Evolutionary conservation across 1,140 invertebrate species (phyloP).

Genomic region (Bicyclus anynana): DNA sequence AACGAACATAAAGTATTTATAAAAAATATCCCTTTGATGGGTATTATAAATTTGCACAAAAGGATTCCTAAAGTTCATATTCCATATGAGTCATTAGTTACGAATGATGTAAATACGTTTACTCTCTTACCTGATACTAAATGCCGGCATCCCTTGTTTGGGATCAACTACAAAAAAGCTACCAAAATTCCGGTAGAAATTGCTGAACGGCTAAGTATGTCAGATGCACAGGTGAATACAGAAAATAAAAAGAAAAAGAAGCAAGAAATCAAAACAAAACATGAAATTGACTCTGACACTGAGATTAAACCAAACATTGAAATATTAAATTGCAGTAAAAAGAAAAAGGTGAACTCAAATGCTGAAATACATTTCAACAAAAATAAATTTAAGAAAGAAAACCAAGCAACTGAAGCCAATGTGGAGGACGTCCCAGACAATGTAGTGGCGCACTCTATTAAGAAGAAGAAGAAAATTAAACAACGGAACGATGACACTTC

Average conservation of each 20-base stretch:
- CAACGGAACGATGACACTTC: no score
- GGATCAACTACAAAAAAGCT: slow-evolving; percentile 50
- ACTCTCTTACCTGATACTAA: slow-evolving; percentile 60
- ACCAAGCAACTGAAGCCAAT: no score
- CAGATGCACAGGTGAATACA: slow-evolving; percentile 8
- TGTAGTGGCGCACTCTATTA: no score
- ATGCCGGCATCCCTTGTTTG: slow-evolving; percentile 61
- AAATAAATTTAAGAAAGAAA: no score
- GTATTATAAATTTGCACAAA: slow-evolving; percentile 40
- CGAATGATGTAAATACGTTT: slow-evolving; percentile 43
- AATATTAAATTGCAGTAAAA: neutral
- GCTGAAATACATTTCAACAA: no score
- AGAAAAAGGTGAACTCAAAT: no score
- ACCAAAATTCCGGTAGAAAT: slow-evolving; percentile 41
- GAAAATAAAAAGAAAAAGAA: slow-evolving; percentile 44
- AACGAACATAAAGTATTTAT: slow-evolving; percentile 28
- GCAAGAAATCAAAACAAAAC: slow-evolving; percentile 32
- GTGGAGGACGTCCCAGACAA: no score
- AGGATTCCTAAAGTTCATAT: slow-evolving; percentile 51
- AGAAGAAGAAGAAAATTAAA: no score
- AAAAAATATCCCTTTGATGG: slow-evolving; percentile 36
- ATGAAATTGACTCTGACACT: slow-evolving; percentile 20
- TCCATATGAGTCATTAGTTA: slow-evolving; percentile 36
- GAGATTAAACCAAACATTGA: slow-evolving; percentile 12
- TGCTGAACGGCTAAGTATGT: slow-evolving; percentile 26